Evolutionary conservation across 2,888 invertebrate genomes (phyloP).

Genomic region (Calameuta pallipes): DNA sequence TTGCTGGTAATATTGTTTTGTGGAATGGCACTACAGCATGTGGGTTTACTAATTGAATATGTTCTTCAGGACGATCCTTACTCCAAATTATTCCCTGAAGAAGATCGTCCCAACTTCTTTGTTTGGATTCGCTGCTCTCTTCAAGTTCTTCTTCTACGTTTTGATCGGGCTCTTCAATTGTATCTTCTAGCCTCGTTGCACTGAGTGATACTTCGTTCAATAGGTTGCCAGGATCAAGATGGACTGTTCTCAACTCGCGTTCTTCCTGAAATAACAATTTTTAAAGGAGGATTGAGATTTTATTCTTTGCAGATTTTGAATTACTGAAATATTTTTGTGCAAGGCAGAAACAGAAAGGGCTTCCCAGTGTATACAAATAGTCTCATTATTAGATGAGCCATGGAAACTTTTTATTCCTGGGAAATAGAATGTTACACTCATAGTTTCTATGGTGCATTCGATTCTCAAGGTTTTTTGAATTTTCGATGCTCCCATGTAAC

Average conservation of each 20-base stretch:
- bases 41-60: slow-evolving; percentile 22
- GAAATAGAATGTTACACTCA: slow-evolving; percentile 59
- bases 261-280: slow-evolving; percentile 13
- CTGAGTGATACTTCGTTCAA: not conserved
- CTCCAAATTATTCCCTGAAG: slow-evolving; percentile 32
- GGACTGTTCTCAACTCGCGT: slow-evolving; percentile 13
- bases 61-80: slow-evolving; percentile 20
- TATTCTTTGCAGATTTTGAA: not conserved
- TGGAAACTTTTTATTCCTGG: slow-evolving; percentile 32
- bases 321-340: not conserved
- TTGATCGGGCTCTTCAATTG: not conserved
- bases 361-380: not conserved
- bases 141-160: not conserved
- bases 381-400: not conserved
- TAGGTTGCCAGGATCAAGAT: slow-evolving; percentile 14
- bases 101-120: slow-evolving; percentile 13
- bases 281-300: not conserved
- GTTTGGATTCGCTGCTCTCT: not conserved
- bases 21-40: slow-evolving; percentile 24
- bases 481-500: slow-evolving; percentile 53
- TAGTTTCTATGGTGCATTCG: slow-evolving; percentile 56
- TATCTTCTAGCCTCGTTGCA: not conserved
- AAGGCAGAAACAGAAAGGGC: not conserved
- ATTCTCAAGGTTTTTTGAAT: slow-evolving; percentile 52
- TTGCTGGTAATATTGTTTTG: slow-evolving; percentile 17